Percentiles rank a stretch among this genome's conserved stretches.
Conservation (phyloP, 2,113 vertebrate genomes). For the Propithecus coquereli region DNA sequence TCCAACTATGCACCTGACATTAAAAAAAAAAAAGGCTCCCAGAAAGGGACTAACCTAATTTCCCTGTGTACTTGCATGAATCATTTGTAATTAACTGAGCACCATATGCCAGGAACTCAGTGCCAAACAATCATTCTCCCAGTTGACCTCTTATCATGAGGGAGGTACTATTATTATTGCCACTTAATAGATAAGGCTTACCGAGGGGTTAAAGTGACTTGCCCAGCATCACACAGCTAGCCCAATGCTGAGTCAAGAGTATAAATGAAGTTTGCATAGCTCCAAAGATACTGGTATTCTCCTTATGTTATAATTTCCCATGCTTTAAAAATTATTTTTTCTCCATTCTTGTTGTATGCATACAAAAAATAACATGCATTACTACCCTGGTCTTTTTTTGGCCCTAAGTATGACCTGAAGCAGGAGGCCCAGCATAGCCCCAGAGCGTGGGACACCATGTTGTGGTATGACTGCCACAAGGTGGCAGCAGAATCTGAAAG, state of each 20-base stretch:
- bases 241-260: neutral
- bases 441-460: accelerated
- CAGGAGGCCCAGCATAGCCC: neutral
- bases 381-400: neutral
- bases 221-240: neutral
- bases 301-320: neutral
- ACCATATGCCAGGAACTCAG: neutral
- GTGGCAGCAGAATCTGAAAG: neutral
- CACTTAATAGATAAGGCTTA: neutral
- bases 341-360: neutral
- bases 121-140: neutral
- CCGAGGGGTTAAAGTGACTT: neutral
- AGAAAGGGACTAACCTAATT: neutral
- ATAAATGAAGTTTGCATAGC: neutral
- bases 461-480: neutral
- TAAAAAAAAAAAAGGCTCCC: neutral
- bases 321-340: neutral
- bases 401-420: neutral
- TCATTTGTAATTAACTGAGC: neutral
- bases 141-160: neutral
- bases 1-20: neutral
- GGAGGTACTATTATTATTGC: neutral
- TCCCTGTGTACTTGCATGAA: neutral
- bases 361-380: neutral
- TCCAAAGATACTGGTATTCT: neutral